Evolutionary conservation across 2,797 vertebrate species (phyloP).

Genomic region (Sebastolobus altivelis): DNA sequence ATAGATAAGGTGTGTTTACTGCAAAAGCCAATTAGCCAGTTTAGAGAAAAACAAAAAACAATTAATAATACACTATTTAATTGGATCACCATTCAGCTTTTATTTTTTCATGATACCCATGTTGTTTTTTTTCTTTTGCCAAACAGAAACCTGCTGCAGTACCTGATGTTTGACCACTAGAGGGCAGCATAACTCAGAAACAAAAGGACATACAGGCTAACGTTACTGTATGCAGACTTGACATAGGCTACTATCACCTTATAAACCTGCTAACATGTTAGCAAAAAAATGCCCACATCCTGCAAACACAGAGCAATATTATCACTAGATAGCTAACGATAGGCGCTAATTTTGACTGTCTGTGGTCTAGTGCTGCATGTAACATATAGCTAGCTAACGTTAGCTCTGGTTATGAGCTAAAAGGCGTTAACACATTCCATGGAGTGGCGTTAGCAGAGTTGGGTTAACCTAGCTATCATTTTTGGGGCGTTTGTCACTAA

Average conservation of each 20-base stretch:
- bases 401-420: neutral
- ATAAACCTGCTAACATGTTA: neutral
- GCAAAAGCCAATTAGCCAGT: neutral
- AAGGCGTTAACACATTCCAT: neutral
- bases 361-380: no score
- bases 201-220: neutral
- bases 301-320: no score
- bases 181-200: neutral
- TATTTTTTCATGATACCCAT: neutral
- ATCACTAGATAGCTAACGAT: neutral
- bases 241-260: neutral
- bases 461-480: neutral
- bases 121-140: neutral
- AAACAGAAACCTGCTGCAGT: neutral
- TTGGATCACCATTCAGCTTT: neutral
- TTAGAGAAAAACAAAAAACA: neutral
- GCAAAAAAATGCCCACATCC: neutral
- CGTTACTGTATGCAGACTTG: neutral
- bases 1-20: neutral
- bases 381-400: no score
- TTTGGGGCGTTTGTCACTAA: neutral
- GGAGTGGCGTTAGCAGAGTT: neutral
- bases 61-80: neutral
- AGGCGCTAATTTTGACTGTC: no score
- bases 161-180: neutral